phyloP scores from a whole-genome alignment of 2,113 vertebrate genomes.

The Tonatia bakeri region DNA sequence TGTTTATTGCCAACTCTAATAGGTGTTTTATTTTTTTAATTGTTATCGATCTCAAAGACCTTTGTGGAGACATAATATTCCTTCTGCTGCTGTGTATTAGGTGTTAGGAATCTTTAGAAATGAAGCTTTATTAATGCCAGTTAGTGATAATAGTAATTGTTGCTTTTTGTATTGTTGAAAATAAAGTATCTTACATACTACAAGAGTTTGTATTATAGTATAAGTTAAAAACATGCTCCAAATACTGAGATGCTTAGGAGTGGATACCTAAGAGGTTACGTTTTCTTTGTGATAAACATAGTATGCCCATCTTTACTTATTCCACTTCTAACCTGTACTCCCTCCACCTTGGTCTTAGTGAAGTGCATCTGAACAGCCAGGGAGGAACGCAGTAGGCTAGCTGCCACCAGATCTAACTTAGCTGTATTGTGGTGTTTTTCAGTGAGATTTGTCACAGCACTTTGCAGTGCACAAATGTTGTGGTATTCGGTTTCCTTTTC shows the following conservation, averaged over 20 bases:
- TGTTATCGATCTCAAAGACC: neutral
- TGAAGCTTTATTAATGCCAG: neutral
- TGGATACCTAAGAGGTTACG: neutral
- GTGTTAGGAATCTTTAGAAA: constrained; percentile 14
- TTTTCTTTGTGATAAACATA: constrained; percentile 21
- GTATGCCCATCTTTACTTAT: neutral
- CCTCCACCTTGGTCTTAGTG: neutral
- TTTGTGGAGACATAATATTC: neutral
- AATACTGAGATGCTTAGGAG: neutral
- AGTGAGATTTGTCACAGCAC: neutral
- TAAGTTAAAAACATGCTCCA: constrained; percentile 18
- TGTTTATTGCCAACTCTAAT: neutral
- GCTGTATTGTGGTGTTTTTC: neutral
- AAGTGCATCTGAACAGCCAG: neutral
- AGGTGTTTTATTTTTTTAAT: neutral
- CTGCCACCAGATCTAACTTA: neutral
- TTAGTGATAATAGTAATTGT: constrained; percentile 19
- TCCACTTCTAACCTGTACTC: neutral
- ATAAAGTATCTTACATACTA: neutral
- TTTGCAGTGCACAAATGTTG: neutral
- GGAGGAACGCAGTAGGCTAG: neutral
- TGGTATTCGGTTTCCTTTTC: neutral
- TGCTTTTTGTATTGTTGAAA: neutral
- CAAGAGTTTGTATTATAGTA: neutral
- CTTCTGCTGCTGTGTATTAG: neutral